A percentile compares a stretch with the other conserved stretches of the same genome.
These are phyloP conservation scores for Caenorhabditis elegans DNA, from an alignment of 1,140 invertebrate genomes.

Conservation along the genomic window WBcel235 BX284606.5:4899501-4900000, in stretches of 20 bases:
- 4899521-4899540: not conserved
- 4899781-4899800: not conserved
- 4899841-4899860: constrained; percentile 24
- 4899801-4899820: not conserved
- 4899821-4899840: constrained; percentile 13
- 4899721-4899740: not conserved
- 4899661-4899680: not conserved
- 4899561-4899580: not conserved
- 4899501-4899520: not conserved
- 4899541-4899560: too few relatives aligned
- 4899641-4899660: too few relatives aligned
- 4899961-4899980: not conserved
- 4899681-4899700: constrained; percentile 10
- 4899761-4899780: not conserved
- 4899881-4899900: not conserved
- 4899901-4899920: not conserved
- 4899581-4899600: too few relatives aligned
- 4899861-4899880: constrained; percentile 23
- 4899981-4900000: not conserved
- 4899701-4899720: not conserved
- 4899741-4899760: not conserved
- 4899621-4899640: too few relatives aligned
- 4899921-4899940: constrained; percentile 7
- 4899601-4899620: too few relatives aligned
- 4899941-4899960: constrained; percentile 16